Evolutionary conservation across 2,888 invertebrate genomes (phyloP).

Genomic region (Cheilosia vernalis): DNA sequence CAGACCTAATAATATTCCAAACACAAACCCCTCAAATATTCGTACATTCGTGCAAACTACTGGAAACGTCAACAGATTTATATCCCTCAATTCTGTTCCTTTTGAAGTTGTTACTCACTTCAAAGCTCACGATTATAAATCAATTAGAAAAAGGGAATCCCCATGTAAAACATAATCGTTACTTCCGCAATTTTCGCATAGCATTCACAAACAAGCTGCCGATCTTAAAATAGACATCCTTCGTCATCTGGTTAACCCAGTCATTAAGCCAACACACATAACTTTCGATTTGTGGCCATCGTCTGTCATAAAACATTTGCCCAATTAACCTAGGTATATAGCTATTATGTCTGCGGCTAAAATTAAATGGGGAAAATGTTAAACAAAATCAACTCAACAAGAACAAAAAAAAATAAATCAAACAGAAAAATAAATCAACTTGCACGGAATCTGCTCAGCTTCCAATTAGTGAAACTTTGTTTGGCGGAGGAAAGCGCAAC

Average conservation of each 20-base stretch:
- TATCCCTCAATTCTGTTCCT: no score
- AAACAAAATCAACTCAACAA: background rate
- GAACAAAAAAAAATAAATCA: background rate
- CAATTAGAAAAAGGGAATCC: no score
- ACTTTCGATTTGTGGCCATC: conserved; percentile 5
- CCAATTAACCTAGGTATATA: background rate
- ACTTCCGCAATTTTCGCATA: no score
- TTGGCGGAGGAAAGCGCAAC: background rate
- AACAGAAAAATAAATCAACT: background rate
- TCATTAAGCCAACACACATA: background rate
- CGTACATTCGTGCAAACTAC: no score
- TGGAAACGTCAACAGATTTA: no score
- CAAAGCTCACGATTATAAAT: no score
- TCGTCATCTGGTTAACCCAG: conserved; percentile 1
- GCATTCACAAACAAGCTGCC: background rate
- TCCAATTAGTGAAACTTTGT: background rate
- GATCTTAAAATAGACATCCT: background rate
- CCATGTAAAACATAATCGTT: no score
- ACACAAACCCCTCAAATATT: no score
- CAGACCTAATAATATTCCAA: no score
- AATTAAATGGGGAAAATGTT: background rate
- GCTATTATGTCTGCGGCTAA: background rate
- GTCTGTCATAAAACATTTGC: background rate
- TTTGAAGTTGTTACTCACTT: no score
- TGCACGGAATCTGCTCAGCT: background rate